These are phyloP conservation scores for Calliopum simillimum DNA, from an alignment of 2,888 invertebrate genomes.

Conservation along the genomic window DNA sequence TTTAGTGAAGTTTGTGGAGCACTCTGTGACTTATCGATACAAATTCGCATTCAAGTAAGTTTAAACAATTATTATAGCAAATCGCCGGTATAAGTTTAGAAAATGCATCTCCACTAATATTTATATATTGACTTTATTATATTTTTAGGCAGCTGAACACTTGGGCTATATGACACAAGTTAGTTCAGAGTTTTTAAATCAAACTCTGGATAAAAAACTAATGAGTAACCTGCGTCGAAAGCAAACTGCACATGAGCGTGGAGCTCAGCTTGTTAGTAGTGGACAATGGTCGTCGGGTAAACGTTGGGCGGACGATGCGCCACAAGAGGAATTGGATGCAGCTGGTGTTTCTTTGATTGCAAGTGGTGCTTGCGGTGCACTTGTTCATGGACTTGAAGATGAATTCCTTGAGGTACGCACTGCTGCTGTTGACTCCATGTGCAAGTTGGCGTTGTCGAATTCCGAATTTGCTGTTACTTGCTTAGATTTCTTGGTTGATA, in stretches of 20 bases:
- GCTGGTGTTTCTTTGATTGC: conserved; percentile 83
- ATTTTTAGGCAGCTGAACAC: conserved; percentile 76
- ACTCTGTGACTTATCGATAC: conserved; percentile 91
- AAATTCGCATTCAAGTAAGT: conserved; percentile 78
- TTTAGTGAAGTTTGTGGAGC: conserved; percentile 95
- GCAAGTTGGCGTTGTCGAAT: conserved; percentile 85
- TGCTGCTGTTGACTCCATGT: conserved; percentile 94
- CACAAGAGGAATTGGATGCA: conserved; percentile 79
- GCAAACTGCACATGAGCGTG: conserved; percentile 86
- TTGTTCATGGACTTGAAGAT: conserved; percentile 98
- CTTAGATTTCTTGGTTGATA: conserved; percentile 96
- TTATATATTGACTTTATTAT: background rate
- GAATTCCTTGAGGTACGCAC: conserved; percentile 97
- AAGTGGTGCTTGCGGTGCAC: conserved; percentile 96
- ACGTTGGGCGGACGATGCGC: conserved; percentile 88
- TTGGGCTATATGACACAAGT: conserved; percentile 90
- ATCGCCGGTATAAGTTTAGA: background rate
- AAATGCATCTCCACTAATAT: too few species aligned
- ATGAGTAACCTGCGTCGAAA: conserved; percentile 95
- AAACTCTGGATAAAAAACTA: conserved; percentile 97
- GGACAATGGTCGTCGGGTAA: conserved; percentile 94
- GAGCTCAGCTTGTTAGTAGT: conserved; percentile 82
- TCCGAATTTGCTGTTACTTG: conserved; percentile 88
- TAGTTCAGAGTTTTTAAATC: conserved; percentile 89
- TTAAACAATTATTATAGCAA: too few species aligned